phyloP scores from a whole-genome alignment of 2,113 vertebrate species.

The Forbesichthys agassizii region DNA sequence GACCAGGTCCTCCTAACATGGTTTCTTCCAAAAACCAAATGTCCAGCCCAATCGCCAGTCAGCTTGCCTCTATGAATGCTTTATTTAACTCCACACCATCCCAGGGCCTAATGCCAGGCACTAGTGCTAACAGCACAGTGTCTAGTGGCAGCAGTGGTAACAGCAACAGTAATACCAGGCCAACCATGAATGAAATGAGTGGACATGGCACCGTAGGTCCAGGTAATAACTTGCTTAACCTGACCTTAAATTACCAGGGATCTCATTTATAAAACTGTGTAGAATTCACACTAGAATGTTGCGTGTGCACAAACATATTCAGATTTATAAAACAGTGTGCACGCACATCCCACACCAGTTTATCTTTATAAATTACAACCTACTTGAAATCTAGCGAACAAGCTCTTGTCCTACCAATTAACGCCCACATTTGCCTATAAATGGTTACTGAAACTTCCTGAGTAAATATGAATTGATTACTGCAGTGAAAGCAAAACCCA shows the following conservation, averaged over 20 bases:
- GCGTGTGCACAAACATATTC: too few relatives aligned
- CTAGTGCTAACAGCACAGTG: slow-evolving; percentile 45
- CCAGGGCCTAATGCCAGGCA: slow-evolving; percentile 68
- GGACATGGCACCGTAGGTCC: slow-evolving; percentile 51
- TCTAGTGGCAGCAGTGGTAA: slow-evolving; percentile 41
- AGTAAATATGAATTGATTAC: too few relatives aligned
- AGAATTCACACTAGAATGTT: too few relatives aligned
- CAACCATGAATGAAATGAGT: slow-evolving; percentile 64
- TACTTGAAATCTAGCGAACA: too few relatives aligned
- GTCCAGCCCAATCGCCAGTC: slow-evolving; percentile 59
- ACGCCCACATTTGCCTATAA: too few relatives aligned
- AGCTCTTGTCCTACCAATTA: too few relatives aligned
- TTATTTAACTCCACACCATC: slow-evolving; percentile 67
- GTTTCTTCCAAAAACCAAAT: slow-evolving; percentile 64
- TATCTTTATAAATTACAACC: too few relatives aligned
- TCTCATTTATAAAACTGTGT: too few relatives aligned
- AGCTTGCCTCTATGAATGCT: slow-evolving; percentile 68
- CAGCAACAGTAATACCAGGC: slow-evolving; percentile 53
- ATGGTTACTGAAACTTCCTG: too few relatives aligned
- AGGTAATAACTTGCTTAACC: slow-evolving; percentile 52
- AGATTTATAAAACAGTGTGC: too few relatives aligned
- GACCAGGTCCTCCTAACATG: slow-evolving; percentile 59
- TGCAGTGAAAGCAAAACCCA: too few relatives aligned
- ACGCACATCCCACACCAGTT: too few relatives aligned
- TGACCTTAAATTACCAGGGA: neutral